A percentile compares a stretch with the other conserved stretches of the same genome.
Evolutionary conservation across 2,888 invertebrate species (phyloP).

Genomic region (Philhelius pedissequus): DNA sequence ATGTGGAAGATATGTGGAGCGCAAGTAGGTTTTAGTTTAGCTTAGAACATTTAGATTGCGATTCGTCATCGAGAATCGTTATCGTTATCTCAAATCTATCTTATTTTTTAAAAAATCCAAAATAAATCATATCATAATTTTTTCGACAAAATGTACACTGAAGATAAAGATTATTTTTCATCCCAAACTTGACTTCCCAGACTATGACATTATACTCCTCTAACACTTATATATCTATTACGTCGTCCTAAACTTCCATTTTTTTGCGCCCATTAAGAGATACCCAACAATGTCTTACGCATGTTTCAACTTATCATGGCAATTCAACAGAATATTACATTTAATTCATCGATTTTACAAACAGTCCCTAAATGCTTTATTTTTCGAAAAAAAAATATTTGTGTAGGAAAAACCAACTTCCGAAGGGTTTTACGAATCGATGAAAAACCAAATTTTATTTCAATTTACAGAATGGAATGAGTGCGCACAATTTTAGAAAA

Average conservation of each 20-base stretch:
- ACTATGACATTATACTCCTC: background rate
- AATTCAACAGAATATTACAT: conserved; percentile 40
- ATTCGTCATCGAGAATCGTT: too few species aligned
- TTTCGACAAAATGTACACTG: too few species aligned
- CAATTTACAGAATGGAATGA: conserved; percentile 1
- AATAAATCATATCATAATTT: too few species aligned
- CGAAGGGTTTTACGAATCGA: background rate
- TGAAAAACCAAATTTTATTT: background rate
- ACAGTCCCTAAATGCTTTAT: background rate
- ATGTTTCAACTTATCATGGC: conserved; percentile 28
- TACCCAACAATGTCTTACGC: background rate
- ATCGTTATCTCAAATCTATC: too few species aligned
- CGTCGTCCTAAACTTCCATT: background rate
- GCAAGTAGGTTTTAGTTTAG: too few species aligned
- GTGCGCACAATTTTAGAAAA: background rate
- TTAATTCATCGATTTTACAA: background rate
- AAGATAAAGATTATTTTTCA: too few species aligned
- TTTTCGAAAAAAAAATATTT: background rate
- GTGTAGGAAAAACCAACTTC: background rate
- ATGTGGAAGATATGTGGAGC: too few species aligned
- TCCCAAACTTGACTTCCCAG: background rate
- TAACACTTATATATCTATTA: background rate
- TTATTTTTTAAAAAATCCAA: too few species aligned
- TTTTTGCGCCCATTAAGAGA: background rate
- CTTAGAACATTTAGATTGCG: too few species aligned